Conservation (phyloP, 2,113 vertebrate genomes). For the Tragulus kanchil region DNA sequence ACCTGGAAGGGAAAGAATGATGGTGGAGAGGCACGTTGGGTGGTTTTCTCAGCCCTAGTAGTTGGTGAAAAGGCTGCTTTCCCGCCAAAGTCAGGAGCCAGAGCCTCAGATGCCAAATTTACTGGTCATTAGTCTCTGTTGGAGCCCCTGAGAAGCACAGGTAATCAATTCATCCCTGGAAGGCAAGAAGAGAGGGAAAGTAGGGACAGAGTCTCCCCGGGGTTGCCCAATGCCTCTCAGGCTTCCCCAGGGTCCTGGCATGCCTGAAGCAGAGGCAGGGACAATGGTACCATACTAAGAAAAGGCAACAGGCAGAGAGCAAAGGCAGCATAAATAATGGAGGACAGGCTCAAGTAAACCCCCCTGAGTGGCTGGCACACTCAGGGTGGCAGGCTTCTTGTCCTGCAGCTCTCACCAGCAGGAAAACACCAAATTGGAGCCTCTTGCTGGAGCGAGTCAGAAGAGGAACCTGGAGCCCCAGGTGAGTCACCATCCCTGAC, state of each 20-base stretch:
- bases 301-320: neutral
- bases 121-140: neutral
- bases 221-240: neutral
- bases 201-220: neutral
- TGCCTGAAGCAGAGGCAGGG: neutral
- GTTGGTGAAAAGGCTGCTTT: rapidly evolving
- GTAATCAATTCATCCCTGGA: constrained; percentile 13
- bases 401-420: neutral
- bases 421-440: neutral
- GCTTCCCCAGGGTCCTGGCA: neutral
- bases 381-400: neutral
- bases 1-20: neutral
- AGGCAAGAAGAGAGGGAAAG: neutral
- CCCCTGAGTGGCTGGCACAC: neutral
- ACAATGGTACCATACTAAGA: neutral
- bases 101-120: neutral
- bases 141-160: neutral
- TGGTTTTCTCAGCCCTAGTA: neutral
- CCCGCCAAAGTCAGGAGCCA: neutral
- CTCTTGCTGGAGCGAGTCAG: neutral
- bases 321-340: neutral
- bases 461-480: neutral
- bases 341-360: rapidly evolving
- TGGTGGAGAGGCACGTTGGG: neutral
- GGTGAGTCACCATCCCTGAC: neutral